A percentile compares a stretch with the other conserved stretches of the same genome.
Evolutionary conservation across 2,113 vertebrate genomes (phyloP).

Genomic region (Dipodomys spectabilis): DNA sequence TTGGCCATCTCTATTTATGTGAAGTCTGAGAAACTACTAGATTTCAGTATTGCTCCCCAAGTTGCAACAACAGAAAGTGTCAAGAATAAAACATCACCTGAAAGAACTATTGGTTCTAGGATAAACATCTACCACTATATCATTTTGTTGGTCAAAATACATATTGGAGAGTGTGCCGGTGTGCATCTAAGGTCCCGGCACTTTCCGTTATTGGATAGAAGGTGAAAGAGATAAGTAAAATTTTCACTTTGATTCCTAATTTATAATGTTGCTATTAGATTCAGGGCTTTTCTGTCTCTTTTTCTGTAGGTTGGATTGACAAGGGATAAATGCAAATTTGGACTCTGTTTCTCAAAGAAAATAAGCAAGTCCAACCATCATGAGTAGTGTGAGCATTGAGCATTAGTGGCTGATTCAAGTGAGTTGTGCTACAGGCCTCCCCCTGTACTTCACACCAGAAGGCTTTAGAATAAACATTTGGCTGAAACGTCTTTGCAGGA

Average conservation of each 20-base stretch:
- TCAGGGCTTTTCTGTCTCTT: background rate
- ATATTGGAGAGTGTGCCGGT: background rate
- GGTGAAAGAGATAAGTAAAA: background rate
- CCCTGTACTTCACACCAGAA: slow-evolving; percentile 69
- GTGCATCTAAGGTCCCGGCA: background rate
- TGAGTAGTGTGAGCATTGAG: background rate
- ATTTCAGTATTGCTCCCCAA: background rate
- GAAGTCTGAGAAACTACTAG: background rate
- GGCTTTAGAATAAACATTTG: slow-evolving; percentile 75
- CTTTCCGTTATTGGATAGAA: background rate
- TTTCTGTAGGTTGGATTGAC: background rate
- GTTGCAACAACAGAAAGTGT: background rate
- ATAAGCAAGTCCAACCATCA: background rate
- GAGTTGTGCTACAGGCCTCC: background rate
- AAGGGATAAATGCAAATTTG: background rate
- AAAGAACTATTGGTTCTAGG: background rate
- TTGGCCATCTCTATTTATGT: background rate
- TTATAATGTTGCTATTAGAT: background rate
- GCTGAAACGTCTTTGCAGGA: slow-evolving; percentile 42
- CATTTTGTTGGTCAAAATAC: slow-evolving; percentile 5
- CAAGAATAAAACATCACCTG: background rate
- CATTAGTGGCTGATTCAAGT: background rate
- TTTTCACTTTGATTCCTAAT: background rate
- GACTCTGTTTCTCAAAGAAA: background rate
- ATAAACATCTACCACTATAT: background rate